These are phyloP conservation scores for Hystrix brachyura DNA, from an alignment of 2,113 vertebrate species.

Conservation along the genomic window DNA sequence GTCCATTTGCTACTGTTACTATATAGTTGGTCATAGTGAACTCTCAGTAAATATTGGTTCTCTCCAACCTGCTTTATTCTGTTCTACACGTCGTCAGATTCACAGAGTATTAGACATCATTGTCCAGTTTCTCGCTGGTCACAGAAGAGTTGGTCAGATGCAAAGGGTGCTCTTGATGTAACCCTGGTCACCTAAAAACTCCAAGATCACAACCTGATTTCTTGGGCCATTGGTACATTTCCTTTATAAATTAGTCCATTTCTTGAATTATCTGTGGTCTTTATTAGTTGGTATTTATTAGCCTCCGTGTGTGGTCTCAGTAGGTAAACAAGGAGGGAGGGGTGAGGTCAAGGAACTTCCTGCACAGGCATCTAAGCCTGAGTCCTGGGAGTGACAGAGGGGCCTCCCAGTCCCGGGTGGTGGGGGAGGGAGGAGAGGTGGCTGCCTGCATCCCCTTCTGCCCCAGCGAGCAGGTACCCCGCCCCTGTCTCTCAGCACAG, in stretches of 20 bases:
- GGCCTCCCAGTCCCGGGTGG: too few relatives aligned
- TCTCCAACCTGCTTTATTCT: background rate
- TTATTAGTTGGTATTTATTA: background rate
- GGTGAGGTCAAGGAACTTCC: constrained; percentile 81
- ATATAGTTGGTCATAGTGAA: background rate
- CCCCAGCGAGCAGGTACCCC: constrained; percentile 86
- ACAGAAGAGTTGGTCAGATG: background rate
- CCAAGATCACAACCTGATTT: background rate
- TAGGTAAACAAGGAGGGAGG: constrained; percentile 44
- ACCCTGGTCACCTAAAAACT: background rate
- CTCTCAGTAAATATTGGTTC: background rate
- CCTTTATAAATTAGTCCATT: constrained; percentile 37
- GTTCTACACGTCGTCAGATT: background rate
- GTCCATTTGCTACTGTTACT: background rate
- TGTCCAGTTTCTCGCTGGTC: background rate
- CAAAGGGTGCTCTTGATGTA: background rate
- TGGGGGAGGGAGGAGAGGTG: background rate
- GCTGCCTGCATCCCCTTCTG: constrained; percentile 81
- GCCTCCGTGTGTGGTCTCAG: background rate
- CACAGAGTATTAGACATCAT: background rate
- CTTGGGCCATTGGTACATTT: background rate
- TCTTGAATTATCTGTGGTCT: background rate
- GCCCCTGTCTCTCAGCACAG: constrained; percentile 86
- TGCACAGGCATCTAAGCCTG: constrained; percentile 65
- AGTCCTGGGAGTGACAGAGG: constrained; percentile 56